These are phyloP conservation scores for Euschistus heros DNA, from an alignment of 1,140 invertebrate genomes.

Conservation along the genomic window DNA sequence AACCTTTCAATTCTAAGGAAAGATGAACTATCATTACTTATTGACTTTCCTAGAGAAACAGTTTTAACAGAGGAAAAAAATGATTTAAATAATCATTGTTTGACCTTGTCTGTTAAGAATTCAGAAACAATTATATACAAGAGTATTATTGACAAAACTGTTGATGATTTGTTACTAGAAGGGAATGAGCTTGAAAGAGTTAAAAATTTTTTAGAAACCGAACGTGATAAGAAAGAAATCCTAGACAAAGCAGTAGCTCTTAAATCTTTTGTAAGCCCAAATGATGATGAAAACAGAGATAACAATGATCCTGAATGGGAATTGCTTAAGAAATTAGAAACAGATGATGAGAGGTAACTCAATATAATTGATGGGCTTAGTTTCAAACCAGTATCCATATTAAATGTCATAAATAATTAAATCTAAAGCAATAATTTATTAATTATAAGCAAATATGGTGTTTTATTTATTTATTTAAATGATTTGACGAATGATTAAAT, in stretches of 20 bases:
- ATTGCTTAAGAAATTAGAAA: not conserved
- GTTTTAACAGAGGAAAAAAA: not conserved
- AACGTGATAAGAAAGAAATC: not conserved
- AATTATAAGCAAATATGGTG: not conserved
- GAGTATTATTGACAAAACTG: conserved; percentile 3
- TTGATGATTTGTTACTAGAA: not conserved
- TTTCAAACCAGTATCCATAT: not conserved
- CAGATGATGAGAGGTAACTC: conserved; percentile 4
- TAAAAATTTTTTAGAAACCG: not conserved
- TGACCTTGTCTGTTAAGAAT: not conserved
- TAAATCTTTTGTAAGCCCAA: not conserved
- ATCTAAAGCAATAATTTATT: not conserved
- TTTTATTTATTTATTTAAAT: not conserved
- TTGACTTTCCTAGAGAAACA: not conserved
- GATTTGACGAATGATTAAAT: no score
- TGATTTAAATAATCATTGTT: not conserved
- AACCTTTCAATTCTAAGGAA: not conserved
- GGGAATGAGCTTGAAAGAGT: not conserved
- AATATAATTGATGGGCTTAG: not conserved
- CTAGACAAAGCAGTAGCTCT: not conserved
- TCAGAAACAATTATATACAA: not conserved
- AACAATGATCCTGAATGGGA: conserved; percentile 2
- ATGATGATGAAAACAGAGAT: not conserved
- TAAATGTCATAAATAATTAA: not conserved
- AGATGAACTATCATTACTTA: not conserved